phyloP scores from a whole-genome alignment of 2,888 invertebrate species.

The Exephanes ischioxanthus region DNA sequence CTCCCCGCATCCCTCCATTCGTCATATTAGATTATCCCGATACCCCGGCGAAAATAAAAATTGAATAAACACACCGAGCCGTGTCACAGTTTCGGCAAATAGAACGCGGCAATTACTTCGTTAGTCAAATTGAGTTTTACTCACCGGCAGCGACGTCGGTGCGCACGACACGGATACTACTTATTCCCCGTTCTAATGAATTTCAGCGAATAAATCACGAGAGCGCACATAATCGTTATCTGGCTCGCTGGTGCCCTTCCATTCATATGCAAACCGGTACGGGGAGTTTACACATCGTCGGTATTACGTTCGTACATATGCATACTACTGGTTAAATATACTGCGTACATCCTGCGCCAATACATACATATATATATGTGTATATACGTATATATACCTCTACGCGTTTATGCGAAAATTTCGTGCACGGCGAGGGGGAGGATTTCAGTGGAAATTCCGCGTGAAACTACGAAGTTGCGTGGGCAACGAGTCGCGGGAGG shows the following conservation, averaged over 20 bases:
- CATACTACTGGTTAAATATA: conserved; percentile 10
- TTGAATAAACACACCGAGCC: background rate
- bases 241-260: conserved; percentile 4
- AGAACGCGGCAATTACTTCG: background rate
- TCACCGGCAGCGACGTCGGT: background rate
- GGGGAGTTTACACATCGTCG: conserved; percentile 50
- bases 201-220: conserved; percentile 37
- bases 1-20: background rate
- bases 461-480: conserved; percentile 64
- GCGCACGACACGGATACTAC: background rate
- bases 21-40: background rate
- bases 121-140: background rate
- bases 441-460: conserved; percentile 54
- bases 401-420: conserved; percentile 48
- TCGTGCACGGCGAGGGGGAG: conserved; percentile 31
- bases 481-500: conserved; percentile 48
- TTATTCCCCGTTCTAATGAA: conserved; percentile 25
- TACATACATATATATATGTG: background rate
- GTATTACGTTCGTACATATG: conserved; percentile 48
- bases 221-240: conserved; percentile 42
- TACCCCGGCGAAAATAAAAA: background rate
- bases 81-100: background rate
- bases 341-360: background rate
- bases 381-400: background rate
- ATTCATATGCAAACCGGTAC: conserved; percentile 34